These are phyloP conservation scores for Euwallacea similis DNA, from an alignment of 1,140 invertebrate genomes.

Conservation along the genomic window DNA sequence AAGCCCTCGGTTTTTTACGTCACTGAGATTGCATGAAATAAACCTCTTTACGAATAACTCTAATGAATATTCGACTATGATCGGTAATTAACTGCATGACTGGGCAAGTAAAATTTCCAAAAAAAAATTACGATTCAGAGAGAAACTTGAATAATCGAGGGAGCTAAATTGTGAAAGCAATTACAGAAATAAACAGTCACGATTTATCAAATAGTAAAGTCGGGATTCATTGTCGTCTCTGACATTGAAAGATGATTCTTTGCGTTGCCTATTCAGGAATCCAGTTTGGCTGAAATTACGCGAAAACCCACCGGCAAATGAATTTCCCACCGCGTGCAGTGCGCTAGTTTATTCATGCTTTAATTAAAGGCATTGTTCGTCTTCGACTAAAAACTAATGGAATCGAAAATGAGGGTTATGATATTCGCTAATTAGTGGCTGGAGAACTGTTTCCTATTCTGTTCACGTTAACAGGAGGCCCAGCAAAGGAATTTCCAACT, in stretches of 20 bases:
- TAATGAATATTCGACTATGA: neutral
- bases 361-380: slow-evolving; percentile 33
- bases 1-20: neutral
- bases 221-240: slow-evolving; percentile 25
- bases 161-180: slow-evolving; percentile 8
- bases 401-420: slow-evolving; percentile 14
- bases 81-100: neutral
- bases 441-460: neutral
- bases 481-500: too few relatives aligned
- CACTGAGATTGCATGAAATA: neutral
- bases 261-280: slow-evolving; percentile 16
- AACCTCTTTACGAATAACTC: too few relatives aligned
- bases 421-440: slow-evolving; percentile 16
- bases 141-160: neutral
- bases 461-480: slow-evolving; percentile 1
- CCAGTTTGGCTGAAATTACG: slow-evolving; percentile 30
- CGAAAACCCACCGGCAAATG: slow-evolving; percentile 28
- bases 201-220: slow-evolving; percentile 34
- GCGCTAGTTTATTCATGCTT: slow-evolving; percentile 35
- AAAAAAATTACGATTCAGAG: neutral
- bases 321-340: slow-evolving; percentile 22
- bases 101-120: neutral
- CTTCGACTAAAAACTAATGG: slow-evolving; percentile 21
- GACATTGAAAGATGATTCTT: slow-evolving; percentile 36
- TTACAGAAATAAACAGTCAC: slow-evolving; percentile 23